Percentiles rank a stretch among this genome's conserved stretches.
phyloP scores from a whole-genome alignment of 1,140 invertebrate species.

The Argopecten irradians region DNA sequence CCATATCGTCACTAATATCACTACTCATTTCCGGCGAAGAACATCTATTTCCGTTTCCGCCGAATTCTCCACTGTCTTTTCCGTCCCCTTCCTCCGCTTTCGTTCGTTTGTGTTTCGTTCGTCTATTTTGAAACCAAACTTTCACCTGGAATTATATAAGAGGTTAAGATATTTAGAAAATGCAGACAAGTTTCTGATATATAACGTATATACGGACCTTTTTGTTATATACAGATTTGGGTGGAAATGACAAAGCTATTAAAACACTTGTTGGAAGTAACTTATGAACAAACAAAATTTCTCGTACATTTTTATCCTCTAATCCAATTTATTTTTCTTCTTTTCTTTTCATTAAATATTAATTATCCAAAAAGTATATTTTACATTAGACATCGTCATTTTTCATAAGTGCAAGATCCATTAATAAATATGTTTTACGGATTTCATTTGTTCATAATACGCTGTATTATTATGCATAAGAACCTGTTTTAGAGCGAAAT shows the following conservation, averaged over 20 bases:
- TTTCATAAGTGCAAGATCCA: not conserved
- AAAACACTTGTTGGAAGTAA: not conserved
- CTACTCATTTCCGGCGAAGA: conserved; percentile 27
- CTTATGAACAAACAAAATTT: not conserved
- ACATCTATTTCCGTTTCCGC: conserved; percentile 27
- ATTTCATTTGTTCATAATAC: not conserved
- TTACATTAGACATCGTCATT: no score
- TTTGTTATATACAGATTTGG: not conserved
- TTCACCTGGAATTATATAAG: conserved; percentile 89
- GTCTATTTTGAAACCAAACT: conserved; percentile 98
- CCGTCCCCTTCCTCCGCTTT: conserved; percentile 91
- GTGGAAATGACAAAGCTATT: not conserved
- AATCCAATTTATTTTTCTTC: no score
- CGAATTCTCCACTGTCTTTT: not conserved
- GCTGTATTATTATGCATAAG: not conserved
- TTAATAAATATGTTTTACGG: not conserved
- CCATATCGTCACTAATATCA: conserved; percentile 45
- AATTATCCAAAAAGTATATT: no score
- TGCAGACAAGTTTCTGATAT: not conserved
- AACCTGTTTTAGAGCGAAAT: not conserved
- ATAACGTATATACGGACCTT: not conserved
- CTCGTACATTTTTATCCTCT: not conserved
- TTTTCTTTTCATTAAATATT: no score
- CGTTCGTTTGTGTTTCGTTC: conserved; percentile 98
- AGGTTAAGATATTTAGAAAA: not conserved